Evolutionary conservation across 2,113 vertebrate genomes (phyloP).

Genomic region (Anhinga rufa): DNA sequence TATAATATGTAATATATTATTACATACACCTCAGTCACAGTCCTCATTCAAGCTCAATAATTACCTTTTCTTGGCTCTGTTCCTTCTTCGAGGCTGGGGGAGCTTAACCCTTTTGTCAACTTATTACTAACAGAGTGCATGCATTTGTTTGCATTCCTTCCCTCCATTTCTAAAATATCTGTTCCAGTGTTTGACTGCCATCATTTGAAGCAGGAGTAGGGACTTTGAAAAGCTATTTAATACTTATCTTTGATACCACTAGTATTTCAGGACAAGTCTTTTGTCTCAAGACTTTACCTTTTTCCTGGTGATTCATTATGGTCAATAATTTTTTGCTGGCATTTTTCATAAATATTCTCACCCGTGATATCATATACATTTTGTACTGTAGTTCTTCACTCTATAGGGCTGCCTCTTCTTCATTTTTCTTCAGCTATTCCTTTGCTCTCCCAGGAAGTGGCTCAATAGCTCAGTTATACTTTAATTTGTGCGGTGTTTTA

Average conservation of each 20-base stretch:
- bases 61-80: background rate
- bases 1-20: background rate
- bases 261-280: background rate
- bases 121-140: background rate
- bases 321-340: background rate
- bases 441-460: background rate
- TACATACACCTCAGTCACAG: background rate
- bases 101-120: background rate
- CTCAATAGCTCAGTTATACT: background rate
- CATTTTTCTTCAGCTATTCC: background rate
- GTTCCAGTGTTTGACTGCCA: background rate
- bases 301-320: background rate
- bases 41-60: background rate
- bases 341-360: background rate
- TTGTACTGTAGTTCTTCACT: background rate
- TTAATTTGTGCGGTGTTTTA: rapidly evolving
- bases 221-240: background rate
- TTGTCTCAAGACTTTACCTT: background rate
- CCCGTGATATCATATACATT: background rate
- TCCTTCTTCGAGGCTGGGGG: background rate
- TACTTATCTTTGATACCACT: background rate
- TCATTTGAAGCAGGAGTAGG: background rate
- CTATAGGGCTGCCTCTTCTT: background rate
- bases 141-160: background rate
- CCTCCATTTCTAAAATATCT: background rate